Evolutionary conservation across 2,113 vertebrate genomes (phyloP), one percentile per base, ranked within the genome.

Genomic region (Cololabis saira): DNA sequence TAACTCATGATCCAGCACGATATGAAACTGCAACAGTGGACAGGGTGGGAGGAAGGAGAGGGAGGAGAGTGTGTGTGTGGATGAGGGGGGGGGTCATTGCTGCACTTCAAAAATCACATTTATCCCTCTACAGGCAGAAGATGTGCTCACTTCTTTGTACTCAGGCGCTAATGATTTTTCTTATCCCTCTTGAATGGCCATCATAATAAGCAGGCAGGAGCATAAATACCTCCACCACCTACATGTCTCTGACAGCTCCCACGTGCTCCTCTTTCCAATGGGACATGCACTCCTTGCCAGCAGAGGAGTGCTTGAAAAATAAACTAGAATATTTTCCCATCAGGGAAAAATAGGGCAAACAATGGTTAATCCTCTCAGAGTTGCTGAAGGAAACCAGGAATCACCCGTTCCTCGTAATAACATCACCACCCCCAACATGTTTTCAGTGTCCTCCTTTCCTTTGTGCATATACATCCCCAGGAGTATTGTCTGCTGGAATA

Each of bases 291-390:
- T 63, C 24, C 63, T 69, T 61, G 64, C 64, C 53, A 33, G 50
- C 75, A 56, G 44, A 67, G 65, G 79, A 13, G 33, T 4, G 37
- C 22, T 12, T 37, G 74, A 59, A 44, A 74, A 57, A 75, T 30
- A 68, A 37, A 78, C 50, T 69, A 5, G 49, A 67, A 56, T 45
- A 67, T 77, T 66, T 60, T 41, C 48, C 71, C 73, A 72, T 42
- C 50, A 49, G 24, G 43, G 22, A 65, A 37, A 24, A 66, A 47
- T 54, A 59, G 60, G 19, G 10, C 44, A 15, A 24, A 54, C 58
- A 76, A 73, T 52, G 55, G 24, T 37, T 87, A 86, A 86, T 85
- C 78, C 78, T 80, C 70, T 85, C 59, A 76, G 67, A 73, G 67
- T 60, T 72, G 54, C 33, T 53, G 27, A 71, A 65, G 43, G 78